Evolutionary conservation across 2,797 vertebrate genomes (phyloP).

Genomic region (Sciurus vulgaris): DNA sequence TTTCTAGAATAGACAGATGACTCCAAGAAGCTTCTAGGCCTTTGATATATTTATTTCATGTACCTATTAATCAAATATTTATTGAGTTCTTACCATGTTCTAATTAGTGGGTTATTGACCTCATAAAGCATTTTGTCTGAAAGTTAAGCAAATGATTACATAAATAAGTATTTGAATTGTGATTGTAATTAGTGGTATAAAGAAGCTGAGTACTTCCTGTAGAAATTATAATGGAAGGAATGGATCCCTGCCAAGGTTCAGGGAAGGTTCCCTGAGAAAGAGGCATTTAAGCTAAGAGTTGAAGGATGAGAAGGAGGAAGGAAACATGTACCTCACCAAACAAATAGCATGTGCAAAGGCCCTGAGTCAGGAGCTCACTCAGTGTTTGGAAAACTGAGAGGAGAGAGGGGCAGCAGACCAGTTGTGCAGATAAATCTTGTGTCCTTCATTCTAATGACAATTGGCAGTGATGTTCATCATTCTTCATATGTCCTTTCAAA

Average conservation of each 20-base stretch:
- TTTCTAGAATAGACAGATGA: neutral
- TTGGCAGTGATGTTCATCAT: neutral
- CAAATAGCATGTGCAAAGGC: neutral
- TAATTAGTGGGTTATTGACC: neutral
- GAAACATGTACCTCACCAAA: neutral
- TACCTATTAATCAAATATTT: neutral
- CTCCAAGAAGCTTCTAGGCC: neutral
- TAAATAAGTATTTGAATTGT: neutral
- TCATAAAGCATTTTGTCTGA: slow-evolving; percentile 31
- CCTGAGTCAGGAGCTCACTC: neutral
- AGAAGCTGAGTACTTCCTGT: neutral
- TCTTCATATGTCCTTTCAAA: neutral
- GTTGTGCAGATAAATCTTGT: neutral
- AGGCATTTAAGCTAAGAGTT: neutral
- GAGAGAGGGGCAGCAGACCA: neutral
- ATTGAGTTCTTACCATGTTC: neutral
- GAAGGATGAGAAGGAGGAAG: neutral
- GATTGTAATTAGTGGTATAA: neutral
- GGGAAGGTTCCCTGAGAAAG: neutral
- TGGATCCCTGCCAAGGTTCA: neutral
- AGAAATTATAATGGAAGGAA: neutral
- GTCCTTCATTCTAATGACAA: neutral
- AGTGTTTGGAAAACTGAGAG: neutral
- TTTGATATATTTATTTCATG: slow-evolving; percentile 7
- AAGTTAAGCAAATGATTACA: slow-evolving; percentile 50